These are phyloP conservation scores for Tricholauxania praeusta DNA, from an alignment of 2,888 invertebrate species.

Conservation along the genomic window DNA sequence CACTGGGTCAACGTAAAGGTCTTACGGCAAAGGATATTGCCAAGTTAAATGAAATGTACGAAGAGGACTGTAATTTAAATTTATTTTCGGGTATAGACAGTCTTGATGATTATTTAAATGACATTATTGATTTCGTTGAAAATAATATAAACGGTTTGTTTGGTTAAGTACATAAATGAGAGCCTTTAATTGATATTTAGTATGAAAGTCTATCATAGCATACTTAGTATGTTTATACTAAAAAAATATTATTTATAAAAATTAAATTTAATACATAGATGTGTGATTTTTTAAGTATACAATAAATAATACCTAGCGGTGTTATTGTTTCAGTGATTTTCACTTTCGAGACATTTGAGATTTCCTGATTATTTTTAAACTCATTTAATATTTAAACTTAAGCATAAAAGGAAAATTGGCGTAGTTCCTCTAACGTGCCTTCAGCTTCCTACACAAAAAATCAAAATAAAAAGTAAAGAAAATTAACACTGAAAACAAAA, in stretches of 20 bases:
- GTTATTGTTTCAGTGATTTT: too few relatives aligned
- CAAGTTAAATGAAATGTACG: constrained; percentile 71
- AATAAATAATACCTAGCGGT: background rate
- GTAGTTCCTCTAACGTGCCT: constrained; percentile 63
- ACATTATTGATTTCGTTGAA: constrained; percentile 58
- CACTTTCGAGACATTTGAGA: too few relatives aligned
- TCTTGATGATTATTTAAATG: constrained; percentile 55
- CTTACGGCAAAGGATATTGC: constrained; percentile 70
- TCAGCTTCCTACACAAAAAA: constrained; percentile 59
- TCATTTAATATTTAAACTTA: constrained; percentile 33
- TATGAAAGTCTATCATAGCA: constrained; percentile 19
- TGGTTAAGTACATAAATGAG: constrained; percentile 35
- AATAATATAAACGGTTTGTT: constrained; percentile 50
- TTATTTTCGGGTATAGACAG: constrained; percentile 53
- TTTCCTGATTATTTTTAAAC: too few relatives aligned
- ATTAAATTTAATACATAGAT: constrained; percentile 12
- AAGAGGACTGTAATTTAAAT: constrained; percentile 61
- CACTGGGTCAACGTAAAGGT: constrained; percentile 70
- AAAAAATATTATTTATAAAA: constrained; percentile 25
- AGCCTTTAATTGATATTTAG: constrained; percentile 40
- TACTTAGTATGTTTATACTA: constrained; percentile 17
- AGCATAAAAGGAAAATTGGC: constrained; percentile 64
- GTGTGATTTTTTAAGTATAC: constrained; percentile 16
- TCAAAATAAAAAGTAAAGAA: constrained; percentile 6
- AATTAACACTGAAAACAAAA: constrained; percentile 14